Percentiles rank a stretch among this genome's conserved stretches.
Evolutionary conservation across 2,113 vertebrate species (phyloP).

Genomic region (Sphyrna mokarran): DNA sequence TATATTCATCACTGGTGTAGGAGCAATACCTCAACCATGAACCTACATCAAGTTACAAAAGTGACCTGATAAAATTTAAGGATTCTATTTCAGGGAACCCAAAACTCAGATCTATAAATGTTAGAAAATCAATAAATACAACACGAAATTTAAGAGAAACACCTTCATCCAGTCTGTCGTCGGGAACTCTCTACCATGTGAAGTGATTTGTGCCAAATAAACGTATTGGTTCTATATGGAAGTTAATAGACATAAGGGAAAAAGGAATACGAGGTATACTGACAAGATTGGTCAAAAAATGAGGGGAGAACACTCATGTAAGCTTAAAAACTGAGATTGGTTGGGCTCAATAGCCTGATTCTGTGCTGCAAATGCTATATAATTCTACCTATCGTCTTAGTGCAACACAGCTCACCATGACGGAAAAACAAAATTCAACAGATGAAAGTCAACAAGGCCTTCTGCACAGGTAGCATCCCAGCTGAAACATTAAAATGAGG

Average conservation of each 20-base stretch:
- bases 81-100: background rate
- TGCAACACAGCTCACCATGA: too few relatives aligned
- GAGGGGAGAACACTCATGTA: background rate
- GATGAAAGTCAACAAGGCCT: too few relatives aligned
- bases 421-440: too few relatives aligned
- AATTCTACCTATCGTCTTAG: background rate
- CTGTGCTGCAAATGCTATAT: background rate
- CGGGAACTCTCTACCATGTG: background rate
- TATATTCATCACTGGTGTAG: too few relatives aligned
- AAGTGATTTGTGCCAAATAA: background rate
- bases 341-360: background rate
- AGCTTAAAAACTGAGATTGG: background rate
- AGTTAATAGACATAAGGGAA: background rate
- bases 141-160: background rate
- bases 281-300: background rate
- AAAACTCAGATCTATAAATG: background rate
- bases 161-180: background rate
- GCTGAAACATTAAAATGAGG: too few relatives aligned
- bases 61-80: too few relatives aligned
- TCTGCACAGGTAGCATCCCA: too few relatives aligned
- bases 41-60: too few relatives aligned
- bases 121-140: background rate
- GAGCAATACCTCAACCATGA: too few relatives aligned
- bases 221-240: background rate
- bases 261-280: background rate